Evolutionary conservation across 2,113 vertebrate species (phyloP).

Genomic region (Elaphurus davidianus): DNA sequence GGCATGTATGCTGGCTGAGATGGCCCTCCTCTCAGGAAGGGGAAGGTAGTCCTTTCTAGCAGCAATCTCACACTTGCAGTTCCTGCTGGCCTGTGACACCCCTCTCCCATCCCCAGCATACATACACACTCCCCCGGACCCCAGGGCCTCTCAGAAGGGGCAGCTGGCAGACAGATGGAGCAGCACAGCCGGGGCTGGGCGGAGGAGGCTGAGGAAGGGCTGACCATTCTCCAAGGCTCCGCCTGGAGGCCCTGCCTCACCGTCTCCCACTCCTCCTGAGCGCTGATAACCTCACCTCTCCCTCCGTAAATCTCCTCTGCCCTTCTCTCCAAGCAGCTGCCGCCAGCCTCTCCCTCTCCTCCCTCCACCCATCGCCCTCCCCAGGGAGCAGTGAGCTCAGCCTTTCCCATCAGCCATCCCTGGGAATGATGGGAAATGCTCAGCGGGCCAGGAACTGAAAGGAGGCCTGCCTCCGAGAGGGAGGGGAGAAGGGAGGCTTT

Average conservation of each 20-base stretch:
- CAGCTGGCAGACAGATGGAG: neutral
- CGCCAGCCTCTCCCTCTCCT: constrained; percentile 35
- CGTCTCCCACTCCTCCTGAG: neutral
- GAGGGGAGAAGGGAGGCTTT: neutral
- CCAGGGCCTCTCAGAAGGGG: neutral
- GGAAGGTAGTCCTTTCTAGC: neutral
- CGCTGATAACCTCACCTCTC: neutral
- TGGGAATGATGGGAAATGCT: constrained; percentile 71
- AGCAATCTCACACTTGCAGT: neutral
- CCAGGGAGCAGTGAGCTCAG: constrained; percentile 69
- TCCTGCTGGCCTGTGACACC: neutral
- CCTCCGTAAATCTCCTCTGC: neutral
- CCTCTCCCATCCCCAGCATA: neutral
- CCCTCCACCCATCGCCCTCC: neutral
- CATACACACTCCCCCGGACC: neutral
- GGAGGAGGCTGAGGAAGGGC: neutral
- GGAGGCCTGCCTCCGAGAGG: neutral
- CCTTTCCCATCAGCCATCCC: constrained; percentile 68
- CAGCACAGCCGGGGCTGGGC: no score
- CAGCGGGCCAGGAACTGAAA: constrained; percentile 30
- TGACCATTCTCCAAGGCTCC: neutral
- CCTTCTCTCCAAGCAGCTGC: neutral
- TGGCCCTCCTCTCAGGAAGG: neutral
- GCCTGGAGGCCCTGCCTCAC: neutral
- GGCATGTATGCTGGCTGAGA: neutral